Conservation (phyloP, 1,140 invertebrate species). For the Pristionchus pacificus region DNA sequence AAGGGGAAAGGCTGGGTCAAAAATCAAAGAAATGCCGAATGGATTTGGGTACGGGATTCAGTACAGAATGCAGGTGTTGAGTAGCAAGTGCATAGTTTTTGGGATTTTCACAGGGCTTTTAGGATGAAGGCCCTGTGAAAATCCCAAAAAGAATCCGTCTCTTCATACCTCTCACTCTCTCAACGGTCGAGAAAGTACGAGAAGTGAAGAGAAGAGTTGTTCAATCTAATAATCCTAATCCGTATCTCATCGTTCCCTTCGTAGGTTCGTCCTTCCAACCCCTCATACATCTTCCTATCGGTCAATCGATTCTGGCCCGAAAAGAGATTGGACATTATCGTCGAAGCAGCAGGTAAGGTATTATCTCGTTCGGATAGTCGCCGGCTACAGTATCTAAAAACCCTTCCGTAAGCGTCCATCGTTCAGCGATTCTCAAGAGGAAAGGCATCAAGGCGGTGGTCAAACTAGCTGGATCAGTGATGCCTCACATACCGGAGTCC, state of each 20-base stretch:
- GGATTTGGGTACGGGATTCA: too few species aligned
- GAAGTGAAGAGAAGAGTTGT: constrained; percentile 19
- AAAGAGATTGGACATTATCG: constrained; percentile 56
- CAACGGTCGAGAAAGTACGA: neutral
- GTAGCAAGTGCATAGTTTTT: too few species aligned
- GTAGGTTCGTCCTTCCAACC: constrained; percentile 44
- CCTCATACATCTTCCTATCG: constrained; percentile 48
- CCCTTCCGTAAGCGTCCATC: neutral
- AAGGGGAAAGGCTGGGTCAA: too few species aligned
- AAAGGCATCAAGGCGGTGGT: constrained; percentile 39
- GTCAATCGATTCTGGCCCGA: constrained; percentile 58
- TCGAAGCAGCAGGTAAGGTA: constrained; percentile 49
- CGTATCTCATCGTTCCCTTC: constrained; percentile 49
- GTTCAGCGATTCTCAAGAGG: constrained; percentile 47
- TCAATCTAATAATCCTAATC: constrained; percentile 40
- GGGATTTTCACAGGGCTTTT: constrained; percentile 17
- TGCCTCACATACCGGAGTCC: constrained; percentile 57
- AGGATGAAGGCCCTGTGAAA: constrained; percentile 18
- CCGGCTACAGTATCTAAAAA: neutral
- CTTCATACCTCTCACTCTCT: too few species aligned
- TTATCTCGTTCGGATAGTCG: neutral
- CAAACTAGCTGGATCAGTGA: constrained; percentile 53
- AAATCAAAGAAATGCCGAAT: too few species aligned
- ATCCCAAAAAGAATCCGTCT: too few species aligned
- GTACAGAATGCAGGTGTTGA: too few species aligned